These are phyloP conservation scores for Actinia tenebrosa DNA, from an alignment of 64 coral and sea anemone genomes.

Conservation along the genomic window DNA sequence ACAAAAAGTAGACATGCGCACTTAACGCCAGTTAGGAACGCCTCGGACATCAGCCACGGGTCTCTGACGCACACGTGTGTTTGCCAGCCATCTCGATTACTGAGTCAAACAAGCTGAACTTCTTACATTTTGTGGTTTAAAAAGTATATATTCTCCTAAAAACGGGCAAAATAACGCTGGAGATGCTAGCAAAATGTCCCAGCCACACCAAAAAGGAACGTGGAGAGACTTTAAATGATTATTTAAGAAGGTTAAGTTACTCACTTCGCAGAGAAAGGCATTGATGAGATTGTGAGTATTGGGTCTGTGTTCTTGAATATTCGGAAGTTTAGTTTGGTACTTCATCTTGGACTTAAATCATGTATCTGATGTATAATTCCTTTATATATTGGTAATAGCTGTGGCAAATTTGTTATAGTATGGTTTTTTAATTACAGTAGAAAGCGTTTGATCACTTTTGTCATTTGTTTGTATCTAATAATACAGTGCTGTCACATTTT, in stretches of 20 bases:
- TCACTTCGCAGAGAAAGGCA: slow-evolving; percentile 91
- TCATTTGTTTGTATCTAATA: too few relatives aligned
- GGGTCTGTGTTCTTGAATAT: background rate
- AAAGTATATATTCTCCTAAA: background rate
- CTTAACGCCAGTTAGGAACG: too few relatives aligned
- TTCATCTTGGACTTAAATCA: background rate
- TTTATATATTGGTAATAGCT: background rate
- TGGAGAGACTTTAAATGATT: slow-evolving; percentile 81
- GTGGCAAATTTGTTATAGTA: background rate
- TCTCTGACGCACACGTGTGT: too few relatives aligned
- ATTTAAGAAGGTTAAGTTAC: slow-evolving; percentile 81
- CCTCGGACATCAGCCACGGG: too few relatives aligned
- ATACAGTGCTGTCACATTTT: too few relatives aligned
- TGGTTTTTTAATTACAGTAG: background rate
- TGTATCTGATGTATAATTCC: background rate
- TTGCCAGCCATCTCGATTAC: background rate
- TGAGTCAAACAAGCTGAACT: background rate
- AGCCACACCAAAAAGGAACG: slow-evolving; percentile 90
- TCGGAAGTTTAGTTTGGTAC: background rate
- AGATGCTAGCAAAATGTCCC: slow-evolving; percentile 84
- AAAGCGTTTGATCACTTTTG: background rate
- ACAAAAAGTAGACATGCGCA: too few relatives aligned
- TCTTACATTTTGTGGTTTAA: background rate
- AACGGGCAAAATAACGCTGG: slow-evolving; percentile 90
- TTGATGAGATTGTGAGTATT: slow-evolving; percentile 94